Conservation (phyloP, 2,888 invertebrate species). For the Nesidiocoris tenuis region DNA sequence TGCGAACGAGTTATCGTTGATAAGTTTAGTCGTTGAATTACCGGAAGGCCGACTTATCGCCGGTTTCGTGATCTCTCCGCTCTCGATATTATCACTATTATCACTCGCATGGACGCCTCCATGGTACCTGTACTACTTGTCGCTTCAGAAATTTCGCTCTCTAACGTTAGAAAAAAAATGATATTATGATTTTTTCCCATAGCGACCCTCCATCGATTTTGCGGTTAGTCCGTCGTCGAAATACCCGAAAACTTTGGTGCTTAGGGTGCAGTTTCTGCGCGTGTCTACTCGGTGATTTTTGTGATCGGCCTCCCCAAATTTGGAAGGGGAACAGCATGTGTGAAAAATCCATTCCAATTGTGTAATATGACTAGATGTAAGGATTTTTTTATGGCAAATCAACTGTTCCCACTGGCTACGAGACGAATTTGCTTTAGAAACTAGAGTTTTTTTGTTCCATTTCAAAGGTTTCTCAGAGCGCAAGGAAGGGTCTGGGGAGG, state of each 20-base stretch:
- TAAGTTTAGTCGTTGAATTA: too few species aligned
- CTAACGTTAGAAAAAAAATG: not conserved
- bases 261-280: not conserved
- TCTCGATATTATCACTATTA: not conserved
- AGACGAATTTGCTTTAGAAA: too few species aligned
- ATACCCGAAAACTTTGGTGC: not conserved
- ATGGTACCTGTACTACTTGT: not conserved
- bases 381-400: too few species aligned
- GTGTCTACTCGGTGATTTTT: not conserved
- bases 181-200: too few species aligned
- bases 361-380: not conserved
- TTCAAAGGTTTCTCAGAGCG: too few species aligned
- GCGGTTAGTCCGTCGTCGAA: too few species aligned
- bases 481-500: too few species aligned
- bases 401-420: too few species aligned
- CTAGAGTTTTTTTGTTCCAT: too few species aligned
- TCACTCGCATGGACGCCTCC: not conserved
- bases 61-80: not conserved
- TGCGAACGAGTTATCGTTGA: too few species aligned
- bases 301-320: not conserved
- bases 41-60: not conserved
- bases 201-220: too few species aligned
- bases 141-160: not conserved
- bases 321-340: not conserved
- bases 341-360: not conserved